A percentile compares a stretch with the other conserved stretches of the same genome.
These are phyloP conservation scores for Malurus splendens DNA, from an alignment of 2,797 vertebrate species.

Conservation along the genomic window DNA sequence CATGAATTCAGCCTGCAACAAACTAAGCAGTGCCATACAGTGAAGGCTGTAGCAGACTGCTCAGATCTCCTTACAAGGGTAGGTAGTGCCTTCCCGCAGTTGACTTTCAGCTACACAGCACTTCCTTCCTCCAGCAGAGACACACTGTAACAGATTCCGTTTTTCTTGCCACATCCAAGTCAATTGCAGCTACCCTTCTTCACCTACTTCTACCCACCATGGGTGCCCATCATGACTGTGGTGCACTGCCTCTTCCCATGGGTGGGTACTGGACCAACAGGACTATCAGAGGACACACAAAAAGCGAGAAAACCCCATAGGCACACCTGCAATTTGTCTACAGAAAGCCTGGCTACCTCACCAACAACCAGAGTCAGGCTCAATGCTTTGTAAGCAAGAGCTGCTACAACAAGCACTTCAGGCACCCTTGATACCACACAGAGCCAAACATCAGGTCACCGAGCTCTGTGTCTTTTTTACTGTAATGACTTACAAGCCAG, in stretches of 20 bases:
- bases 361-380: neutral
- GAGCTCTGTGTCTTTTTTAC: neutral
- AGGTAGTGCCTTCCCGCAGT: neutral
- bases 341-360: neutral
- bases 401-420: neutral
- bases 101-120: neutral
- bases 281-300: neutral
- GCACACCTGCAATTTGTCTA: neutral
- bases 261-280: neutral
- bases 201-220: neutral
- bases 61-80: neutral
- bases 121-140: neutral
- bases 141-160: rapidly evolving
- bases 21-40: neutral
- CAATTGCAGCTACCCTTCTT: neutral
- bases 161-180: neutral
- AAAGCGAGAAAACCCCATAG: neutral
- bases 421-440: neutral
- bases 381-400: neutral
- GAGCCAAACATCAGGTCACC: neutral
- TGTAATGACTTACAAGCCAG: neutral
- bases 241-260: neutral
- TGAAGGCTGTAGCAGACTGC: neutral
- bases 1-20: neutral
- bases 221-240: rapidly evolving